Conservation (phyloP, 2,888 invertebrate genomes). For the Platycnemis pennipes region DNA sequence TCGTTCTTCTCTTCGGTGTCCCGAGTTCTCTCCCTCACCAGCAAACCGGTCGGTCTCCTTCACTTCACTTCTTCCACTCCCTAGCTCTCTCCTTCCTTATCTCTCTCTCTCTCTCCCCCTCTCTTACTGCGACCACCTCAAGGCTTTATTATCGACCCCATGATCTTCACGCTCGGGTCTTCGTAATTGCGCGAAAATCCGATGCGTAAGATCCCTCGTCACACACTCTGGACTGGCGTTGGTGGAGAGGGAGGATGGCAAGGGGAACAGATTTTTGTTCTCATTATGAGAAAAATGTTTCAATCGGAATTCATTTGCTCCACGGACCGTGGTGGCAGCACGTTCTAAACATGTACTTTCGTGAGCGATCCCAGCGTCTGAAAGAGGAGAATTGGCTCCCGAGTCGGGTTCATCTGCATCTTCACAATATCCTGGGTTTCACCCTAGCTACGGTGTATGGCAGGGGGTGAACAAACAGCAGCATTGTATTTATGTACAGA, state of each 20-base stretch:
- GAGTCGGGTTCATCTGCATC: neutral
- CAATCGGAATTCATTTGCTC: neutral
- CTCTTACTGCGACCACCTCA: neutral
- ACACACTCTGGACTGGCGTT: no score
- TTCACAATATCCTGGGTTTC: neutral
- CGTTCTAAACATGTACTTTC: neutral
- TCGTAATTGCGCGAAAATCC: constrained; percentile 69
- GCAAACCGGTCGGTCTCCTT: no score
- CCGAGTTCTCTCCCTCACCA: neutral
- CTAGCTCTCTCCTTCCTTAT: neutral
- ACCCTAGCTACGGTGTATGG: no score
- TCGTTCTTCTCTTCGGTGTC: no score
- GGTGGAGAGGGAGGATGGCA: no score
- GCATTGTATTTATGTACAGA: no score
- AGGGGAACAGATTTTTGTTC: neutral
- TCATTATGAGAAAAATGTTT: neutral
- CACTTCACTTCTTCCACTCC: neutral
- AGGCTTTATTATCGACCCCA: neutral
- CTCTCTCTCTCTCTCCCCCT: neutral
- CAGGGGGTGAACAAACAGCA: no score
- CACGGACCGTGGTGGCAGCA: neutral
- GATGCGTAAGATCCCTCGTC: neutral
- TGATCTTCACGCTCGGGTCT: constrained; percentile 60
- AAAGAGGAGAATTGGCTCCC: neutral
- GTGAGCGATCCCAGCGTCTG: neutral